Conservation (phyloP, 2,797 vertebrate species). For the Lacerta viridis region DNA sequence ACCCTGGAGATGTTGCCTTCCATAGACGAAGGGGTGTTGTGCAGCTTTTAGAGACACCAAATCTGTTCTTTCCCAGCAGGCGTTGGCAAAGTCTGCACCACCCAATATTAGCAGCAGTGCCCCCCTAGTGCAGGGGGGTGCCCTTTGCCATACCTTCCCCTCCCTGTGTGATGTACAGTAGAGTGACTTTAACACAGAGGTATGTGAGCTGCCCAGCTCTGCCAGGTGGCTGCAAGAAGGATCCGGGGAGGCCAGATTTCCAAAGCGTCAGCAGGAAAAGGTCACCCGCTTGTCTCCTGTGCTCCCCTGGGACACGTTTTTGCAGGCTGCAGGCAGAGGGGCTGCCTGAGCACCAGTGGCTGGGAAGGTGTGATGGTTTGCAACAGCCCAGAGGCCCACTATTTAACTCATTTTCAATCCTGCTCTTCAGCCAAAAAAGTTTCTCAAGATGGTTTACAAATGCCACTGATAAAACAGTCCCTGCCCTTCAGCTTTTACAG, state of each 20-base stretch:
- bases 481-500: no score
- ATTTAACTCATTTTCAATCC: no score
- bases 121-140: background rate
- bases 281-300: background rate
- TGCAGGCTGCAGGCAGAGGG: background rate
- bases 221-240: background rate
- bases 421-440: no score
- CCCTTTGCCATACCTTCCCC: background rate
- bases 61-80: background rate
- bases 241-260: background rate
- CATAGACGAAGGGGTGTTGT: background rate
- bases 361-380: background rate
- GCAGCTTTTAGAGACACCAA: background rate
- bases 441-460: no score
- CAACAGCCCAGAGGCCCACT: background rate
- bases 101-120: background rate
- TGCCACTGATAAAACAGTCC: no score
- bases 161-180: background rate
- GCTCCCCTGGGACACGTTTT: background rate
- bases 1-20: no score
- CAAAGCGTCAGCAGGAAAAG: background rate
- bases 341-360: background rate
- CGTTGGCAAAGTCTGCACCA: background rate
- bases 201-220: background rate
- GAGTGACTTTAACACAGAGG: background rate